Conservation (phyloP, 2,113 vertebrate genomes). For the Cochlearius cochlearius region DNA sequence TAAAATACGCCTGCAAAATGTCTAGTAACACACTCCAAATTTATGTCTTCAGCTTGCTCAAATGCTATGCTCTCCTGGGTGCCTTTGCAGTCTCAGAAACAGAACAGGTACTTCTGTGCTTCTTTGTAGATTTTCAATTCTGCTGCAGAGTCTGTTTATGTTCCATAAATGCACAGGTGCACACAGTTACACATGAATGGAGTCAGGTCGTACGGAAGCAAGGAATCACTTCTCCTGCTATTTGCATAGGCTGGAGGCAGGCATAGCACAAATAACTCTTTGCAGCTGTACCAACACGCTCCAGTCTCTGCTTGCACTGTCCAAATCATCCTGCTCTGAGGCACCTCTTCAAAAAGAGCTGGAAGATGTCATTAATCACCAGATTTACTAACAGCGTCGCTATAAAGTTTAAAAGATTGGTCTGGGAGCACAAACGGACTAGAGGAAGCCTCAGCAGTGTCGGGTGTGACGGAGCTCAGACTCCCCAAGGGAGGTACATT, state of each 20-base stretch:
- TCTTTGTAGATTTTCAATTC: neutral
- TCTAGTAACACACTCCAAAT: neutral
- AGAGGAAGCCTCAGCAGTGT: neutral
- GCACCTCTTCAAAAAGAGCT: neutral
- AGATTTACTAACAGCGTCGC: neutral
- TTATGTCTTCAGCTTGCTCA: neutral
- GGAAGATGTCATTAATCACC: neutral
- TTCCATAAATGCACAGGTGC: neutral
- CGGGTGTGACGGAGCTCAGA: rapidly evolving
- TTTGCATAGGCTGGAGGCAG: neutral
- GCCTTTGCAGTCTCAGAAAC: neutral
- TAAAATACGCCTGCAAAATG: neutral
- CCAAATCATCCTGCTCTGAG: neutral
- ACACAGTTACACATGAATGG: neutral
- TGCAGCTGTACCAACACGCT: conserved; percentile 9
- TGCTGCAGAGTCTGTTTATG: neutral
- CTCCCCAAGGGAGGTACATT: neutral
- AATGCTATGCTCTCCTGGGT: neutral
- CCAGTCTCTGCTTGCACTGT: neutral
- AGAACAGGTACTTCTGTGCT: neutral
- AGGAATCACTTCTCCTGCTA: neutral
- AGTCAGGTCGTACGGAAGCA: neutral
- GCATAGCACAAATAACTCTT: neutral
- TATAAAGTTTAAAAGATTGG: neutral
- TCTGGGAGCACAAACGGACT: neutral